Base-by-base conservation (phyloP, 2,113 vertebrate species). In the Poecile atricapillus region DNA sequence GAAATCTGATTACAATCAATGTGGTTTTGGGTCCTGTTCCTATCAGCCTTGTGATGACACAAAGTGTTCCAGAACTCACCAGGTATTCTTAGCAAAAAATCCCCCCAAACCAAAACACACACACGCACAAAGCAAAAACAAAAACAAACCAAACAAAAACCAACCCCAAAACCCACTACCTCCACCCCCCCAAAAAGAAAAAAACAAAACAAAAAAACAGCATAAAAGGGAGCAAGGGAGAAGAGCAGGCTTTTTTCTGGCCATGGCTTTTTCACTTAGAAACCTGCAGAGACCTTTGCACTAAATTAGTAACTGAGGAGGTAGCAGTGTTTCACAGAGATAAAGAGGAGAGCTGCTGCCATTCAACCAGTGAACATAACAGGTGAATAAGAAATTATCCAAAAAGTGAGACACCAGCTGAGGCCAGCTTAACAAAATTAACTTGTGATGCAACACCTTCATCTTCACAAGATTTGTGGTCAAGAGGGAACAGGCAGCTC, bases 311-410 rank as follows among this genome's bases (percentile, higher is more conserved):
- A 79, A 67, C 18, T 47, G 43, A 14, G 52, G 24, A 71, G 39
- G 33, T 13, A 44, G 1, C n/a, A 35, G 16, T 18, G 33, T 69
- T 84, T 73, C 83, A 63, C 28, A 73, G 15, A 67, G 11, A 12
- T 18, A 41, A 68, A 47, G 8, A 76, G 16, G 9, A 73, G 6
- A 55, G 23, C 15, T 0, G 0, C 41, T 70, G 65, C 25, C 35
- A 18, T 78, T 85, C 30, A 60, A 13, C 9, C 24, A 73, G 20
- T 11, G n/a, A 33, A 70, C 6, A 1, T 27, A 41, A 11, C 14
- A 75, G 23, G 12, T 30, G 27, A 78, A 70, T 10, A 25, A 75
- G 27, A 75, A 91, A 75, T 79, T 83, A 37, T 62, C 30, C n/a
- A 52, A 35, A 17, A 35, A 31, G 23, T 62, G 33, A 56, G 37